Base-by-base conservation (phyloP, 2,113 vertebrate species). In the Stigmatopora argus region DNA sequence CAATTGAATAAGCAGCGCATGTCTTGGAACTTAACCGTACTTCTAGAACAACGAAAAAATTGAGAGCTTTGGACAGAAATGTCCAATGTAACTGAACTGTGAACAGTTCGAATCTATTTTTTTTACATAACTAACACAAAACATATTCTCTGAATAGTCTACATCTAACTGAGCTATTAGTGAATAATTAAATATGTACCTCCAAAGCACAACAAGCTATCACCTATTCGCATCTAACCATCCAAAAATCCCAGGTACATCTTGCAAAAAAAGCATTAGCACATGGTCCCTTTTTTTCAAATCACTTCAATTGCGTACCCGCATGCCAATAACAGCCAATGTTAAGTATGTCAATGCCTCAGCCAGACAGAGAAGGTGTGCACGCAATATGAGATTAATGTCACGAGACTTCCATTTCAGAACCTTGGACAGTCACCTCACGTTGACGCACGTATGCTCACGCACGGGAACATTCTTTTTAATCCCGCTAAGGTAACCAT, bases 361-460 rank as follows among this genome's bases (percentile, higher is more conserved):
- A 14, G 26, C 44, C 38, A 5, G 21, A 48, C 14, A 34, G 7
- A 7, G 10, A 52, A 26, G n/a, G 56, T 57, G 48, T 14, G 53
- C 13, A 56, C 53, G 14, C n/a, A 19, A 14, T 31, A 34, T 47
- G 41, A 63, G 57, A 70, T 76, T 74, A 71, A 11, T 65, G 41
- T 61, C 41, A 26, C 21, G 12, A 57, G 18, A 57, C 11, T 51
- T 71, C 53, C 64, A 46, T 47, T 82, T 83, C 83, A 86, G 78
- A 63, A 84, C 78, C 73, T 1, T 19, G 81, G 78, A 83, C 69
- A 85, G 84, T 65, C 66, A 68, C 44, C 48, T 79, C 71, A 73
- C 73, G 65, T 61, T 78, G 73, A 74, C 63, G n/a, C 74, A 15
- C 1, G 48, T 51, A 41, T 66, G 78, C 69, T 48, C 62, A 64